phyloP scores from a whole-genome alignment of 37 sponge, comb jelly and placozoan genomes.

The Corticium candelabrum region DNA sequence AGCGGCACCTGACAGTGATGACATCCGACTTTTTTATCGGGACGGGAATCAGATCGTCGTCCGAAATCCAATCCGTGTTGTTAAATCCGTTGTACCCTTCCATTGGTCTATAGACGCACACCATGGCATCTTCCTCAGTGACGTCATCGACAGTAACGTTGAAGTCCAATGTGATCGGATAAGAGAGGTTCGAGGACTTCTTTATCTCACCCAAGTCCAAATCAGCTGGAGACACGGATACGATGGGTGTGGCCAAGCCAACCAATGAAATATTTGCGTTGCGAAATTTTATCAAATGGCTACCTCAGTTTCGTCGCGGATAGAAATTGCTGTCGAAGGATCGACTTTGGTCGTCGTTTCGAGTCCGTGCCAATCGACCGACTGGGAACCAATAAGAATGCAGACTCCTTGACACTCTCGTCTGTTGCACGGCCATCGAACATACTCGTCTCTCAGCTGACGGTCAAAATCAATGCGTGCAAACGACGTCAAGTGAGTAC shows the following conservation, averaged over 20 bases:
- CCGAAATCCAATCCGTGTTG: no score
- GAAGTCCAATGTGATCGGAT: no score
- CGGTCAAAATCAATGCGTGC: not conserved
- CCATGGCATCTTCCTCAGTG: not conserved
- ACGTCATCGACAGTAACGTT: not conserved
- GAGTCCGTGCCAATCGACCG: not conserved
- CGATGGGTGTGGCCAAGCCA: not conserved
- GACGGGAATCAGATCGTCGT: no score
- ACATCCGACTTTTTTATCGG: no score
- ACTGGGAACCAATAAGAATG: not conserved
- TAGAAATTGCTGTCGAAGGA: no score
- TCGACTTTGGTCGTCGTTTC: no score
- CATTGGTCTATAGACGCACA: not conserved
- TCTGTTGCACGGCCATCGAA: not conserved
- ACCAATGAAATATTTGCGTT: not conserved
- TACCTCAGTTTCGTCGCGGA: no score
- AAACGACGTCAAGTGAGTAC: not conserved
- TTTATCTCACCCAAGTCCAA: not conserved
- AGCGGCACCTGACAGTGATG: no score
- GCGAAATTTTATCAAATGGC: not conserved
- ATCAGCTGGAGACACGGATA: not conserved
- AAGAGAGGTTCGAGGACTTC: no score
- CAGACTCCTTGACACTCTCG: not conserved
- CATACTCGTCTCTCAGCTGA: not conserved
- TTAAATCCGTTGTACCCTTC: no score